Evolutionary conservation across 1,140 invertebrate genomes (phyloP).

Genomic region (Sarcophaga bullata): DNA sequence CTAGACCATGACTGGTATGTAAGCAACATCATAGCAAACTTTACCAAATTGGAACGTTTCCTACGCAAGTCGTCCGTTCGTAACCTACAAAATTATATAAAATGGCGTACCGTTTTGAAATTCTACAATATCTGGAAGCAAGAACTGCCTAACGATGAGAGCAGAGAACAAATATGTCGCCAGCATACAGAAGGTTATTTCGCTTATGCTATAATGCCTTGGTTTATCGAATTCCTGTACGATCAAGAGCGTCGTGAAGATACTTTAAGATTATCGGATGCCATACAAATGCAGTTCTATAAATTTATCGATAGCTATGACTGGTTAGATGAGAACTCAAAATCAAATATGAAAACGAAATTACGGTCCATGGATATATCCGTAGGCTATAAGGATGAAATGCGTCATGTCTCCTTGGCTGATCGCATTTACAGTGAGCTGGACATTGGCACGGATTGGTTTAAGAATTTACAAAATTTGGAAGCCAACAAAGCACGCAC

Average conservation of each 20-base stretch:
- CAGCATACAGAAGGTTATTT: constrained; percentile 50
- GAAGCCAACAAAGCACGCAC: constrained; percentile 51
- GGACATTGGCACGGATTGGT: constrained; percentile 51
- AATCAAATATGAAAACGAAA: constrained; percentile 55
- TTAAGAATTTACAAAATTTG: constrained; percentile 50
- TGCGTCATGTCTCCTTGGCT: constrained; percentile 53
- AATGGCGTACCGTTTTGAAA: constrained; percentile 51
- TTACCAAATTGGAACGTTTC: constrained; percentile 51
- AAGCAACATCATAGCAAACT: constrained; percentile 50
- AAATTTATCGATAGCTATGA: constrained; percentile 53
- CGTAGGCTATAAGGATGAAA: constrained; percentile 59
- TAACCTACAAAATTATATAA: constrained; percentile 49
- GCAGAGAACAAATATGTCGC: constrained; percentile 49
- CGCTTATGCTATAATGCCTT: constrained; percentile 57
- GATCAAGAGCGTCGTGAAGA: constrained; percentile 54
- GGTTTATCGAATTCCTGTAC: constrained; percentile 57
- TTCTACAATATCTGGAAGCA: constrained; percentile 54
- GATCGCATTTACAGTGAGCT: constrained; percentile 51
- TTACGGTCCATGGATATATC: constrained; percentile 56
- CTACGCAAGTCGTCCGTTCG: constrained; percentile 47
- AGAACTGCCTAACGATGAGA: constrained; percentile 42
- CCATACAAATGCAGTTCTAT: constrained; percentile 56
- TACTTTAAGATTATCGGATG: constrained; percentile 51
- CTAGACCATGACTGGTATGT: constrained; percentile 50
- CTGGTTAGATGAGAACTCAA: constrained; percentile 60